Base-by-base conservation (phyloP, 2,797 vertebrate genomes). In the Danio tinwini region DNA sequence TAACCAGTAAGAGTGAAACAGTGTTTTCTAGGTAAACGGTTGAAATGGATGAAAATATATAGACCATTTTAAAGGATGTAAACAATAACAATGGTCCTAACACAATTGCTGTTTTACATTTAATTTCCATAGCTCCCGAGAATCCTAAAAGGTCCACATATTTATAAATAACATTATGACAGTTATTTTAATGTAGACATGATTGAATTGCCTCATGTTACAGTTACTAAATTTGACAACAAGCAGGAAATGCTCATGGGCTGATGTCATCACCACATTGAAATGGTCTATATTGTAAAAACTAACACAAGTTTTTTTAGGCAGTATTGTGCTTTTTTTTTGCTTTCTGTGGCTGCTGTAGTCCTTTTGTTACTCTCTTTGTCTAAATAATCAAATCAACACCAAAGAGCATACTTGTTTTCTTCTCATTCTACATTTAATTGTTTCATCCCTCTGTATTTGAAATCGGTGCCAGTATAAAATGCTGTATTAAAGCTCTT, bases 391-490 rank as follows among this genome's bases (percentile, higher is more conserved):
- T 52, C 37, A 65, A 44, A 76, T 64, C 49, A 44, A 50, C 11
- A 40, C 29, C 13, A 10, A 45, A 56, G 4, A 76, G 64, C 52
- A 59, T n/a, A 7, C 44, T 37, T 59, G 13, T 29, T 7, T 17
- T 13, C 44, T 39, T 7, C 29, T 53, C 7, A 44, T n/a, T 52
- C 14, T 50, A 37, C 17, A 5, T 62, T 45, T 12, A 10, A 17
- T 68, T 40, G 12, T 42, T 17, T 45, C 44, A 72, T 72, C 6
- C 53, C 5, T 73, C 39, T 50, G 42, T 67, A 40, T 74, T 49
- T 74, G 14, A 47, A 58, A 42, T 75, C 53, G 59, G 44, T 78
- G 61, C 76, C 71, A 72, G 67, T 53, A 44, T 56, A n/a, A 39
- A 59, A 50, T 62, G 56, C 37, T 75, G 17, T 52, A 45, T 55